Evolutionary conservation across 2,113 vertebrate genomes (phyloP), one percentile per base, ranked within the genome.

Genomic region (Chionodraco myersi): DNA sequence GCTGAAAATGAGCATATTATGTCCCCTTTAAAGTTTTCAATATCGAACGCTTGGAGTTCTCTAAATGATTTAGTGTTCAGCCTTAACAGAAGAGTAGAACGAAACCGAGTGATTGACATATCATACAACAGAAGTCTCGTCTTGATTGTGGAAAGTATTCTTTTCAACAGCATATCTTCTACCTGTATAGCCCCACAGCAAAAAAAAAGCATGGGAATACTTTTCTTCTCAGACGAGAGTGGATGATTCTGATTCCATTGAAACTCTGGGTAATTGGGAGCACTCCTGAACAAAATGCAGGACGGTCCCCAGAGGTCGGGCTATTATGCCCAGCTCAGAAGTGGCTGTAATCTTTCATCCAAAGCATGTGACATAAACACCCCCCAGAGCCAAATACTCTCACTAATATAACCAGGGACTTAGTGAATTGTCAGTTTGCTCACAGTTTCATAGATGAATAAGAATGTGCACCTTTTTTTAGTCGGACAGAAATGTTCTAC

Each of bases 281-380:
- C 84, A 72, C 77, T 89, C 74, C 72, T 0, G 41, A 74, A 81
- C 75, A 87, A 90, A 86, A 91, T 79, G 86, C 78, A 86, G 49
- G 76, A 69, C 51, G 51, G 61, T 87, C 84, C 79, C 87, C 71
- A 83, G 89, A 88, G 90, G 81, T 72, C 41, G 71, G 58, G 70
- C 86, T 79, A 83, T 90, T 86, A 86, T 91, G 86, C 62, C 75
- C 79, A 73, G 87, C 86, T 92, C 78, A 74, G 75, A 90, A 86
- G 86, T 89, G 86, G 75, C 86, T 92, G 67, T 87, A 89, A 87
- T 90, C 89, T 90, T 90, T 91, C 81, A 84, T 88, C 83, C 84
- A 79, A 85, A 77, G 78, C 86, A 68, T 81, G 84, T 85, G 86
- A 86, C 82, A 86, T 83, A 88, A 89, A 88, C 82, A 88, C 77